These are phyloP conservation scores for Ochropleura leucogaster DNA, from an alignment of 2,888 invertebrate species.

Conservation along the genomic window DNA sequence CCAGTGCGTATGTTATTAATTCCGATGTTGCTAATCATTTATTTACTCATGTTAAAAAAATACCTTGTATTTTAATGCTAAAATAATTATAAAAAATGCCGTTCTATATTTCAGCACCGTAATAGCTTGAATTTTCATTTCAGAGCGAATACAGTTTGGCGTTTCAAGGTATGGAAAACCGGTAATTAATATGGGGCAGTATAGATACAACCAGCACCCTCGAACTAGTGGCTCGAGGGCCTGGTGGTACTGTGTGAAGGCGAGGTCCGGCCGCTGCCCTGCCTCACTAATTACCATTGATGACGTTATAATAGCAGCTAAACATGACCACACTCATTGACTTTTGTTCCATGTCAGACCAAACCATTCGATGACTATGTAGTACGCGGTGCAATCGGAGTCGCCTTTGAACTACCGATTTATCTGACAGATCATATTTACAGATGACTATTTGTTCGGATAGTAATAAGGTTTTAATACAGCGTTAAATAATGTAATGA, in stretches of 20 bases:
- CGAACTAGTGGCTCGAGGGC: slow-evolving; percentile 55
- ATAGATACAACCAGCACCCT: slow-evolving; percentile 51
- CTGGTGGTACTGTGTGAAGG: slow-evolving; percentile 66
- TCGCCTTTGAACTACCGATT: neutral
- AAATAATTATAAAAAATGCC: no score
- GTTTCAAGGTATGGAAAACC: slow-evolving; percentile 40
- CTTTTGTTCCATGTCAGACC: neutral
- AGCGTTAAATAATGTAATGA: neutral
- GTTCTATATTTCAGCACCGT: neutral
- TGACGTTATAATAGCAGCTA: slow-evolving; percentile 20
- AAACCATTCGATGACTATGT: neutral
- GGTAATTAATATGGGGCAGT: slow-evolving; percentile 29
- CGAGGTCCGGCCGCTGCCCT: slow-evolving; percentile 67
- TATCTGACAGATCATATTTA: no score
- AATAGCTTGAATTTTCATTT: neutral
- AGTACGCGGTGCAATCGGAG: neutral
- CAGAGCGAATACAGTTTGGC: slow-evolving; percentile 27
- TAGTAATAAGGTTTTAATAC: neutral
- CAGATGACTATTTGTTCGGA: neutral
- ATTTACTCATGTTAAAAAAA: no score
- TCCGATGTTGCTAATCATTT: no score
- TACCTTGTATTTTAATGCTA: neutral
- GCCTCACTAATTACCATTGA: slow-evolving; percentile 47
- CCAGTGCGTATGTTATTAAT: no score
- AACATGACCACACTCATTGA: slow-evolving; percentile 22